Percentiles rank a stretch among this genome's conserved stretches.
Conservation (phyloP, 1,140 invertebrate species). For the Diachasmimorpha longicaudata region DNA sequence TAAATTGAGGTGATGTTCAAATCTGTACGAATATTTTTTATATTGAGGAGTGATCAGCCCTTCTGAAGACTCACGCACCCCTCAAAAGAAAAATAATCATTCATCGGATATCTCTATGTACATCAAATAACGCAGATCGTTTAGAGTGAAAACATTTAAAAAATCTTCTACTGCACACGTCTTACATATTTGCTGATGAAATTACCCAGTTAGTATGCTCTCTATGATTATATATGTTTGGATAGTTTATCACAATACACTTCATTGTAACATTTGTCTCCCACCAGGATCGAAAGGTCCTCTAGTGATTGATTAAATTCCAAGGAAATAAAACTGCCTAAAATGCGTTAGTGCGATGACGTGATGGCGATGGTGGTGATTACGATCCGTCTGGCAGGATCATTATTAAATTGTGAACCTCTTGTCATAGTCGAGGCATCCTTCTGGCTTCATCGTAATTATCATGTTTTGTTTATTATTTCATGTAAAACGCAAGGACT, state of each 20-base stretch:
- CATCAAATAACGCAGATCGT: not conserved
- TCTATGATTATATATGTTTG: no score
- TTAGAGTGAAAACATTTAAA: not conserved
- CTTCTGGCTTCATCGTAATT: not conserved
- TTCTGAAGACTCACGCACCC: no score
- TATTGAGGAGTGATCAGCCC: no score
- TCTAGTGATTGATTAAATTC: no score
- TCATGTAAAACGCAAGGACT: not conserved
- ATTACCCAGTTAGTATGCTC: no score
- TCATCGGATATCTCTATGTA: not conserved
- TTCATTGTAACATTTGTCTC: no score
- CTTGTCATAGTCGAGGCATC: not conserved
- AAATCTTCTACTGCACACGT: not conserved
- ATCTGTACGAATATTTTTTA: no score
- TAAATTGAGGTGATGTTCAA: no score
- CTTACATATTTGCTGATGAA: no score
- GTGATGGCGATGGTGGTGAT: not conserved
- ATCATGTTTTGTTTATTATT: not conserved
- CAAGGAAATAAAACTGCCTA: not conserved
- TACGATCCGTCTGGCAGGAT: not conserved
- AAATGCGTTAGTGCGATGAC: constrained; percentile 4
- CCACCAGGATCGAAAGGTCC: no score
- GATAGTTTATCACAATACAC: no score
- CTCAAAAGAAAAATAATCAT: no score
- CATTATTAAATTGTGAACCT: not conserved